Base-by-base conservation (phyloP, 2,888 invertebrate genomes). In the Antitype chi region DNA sequence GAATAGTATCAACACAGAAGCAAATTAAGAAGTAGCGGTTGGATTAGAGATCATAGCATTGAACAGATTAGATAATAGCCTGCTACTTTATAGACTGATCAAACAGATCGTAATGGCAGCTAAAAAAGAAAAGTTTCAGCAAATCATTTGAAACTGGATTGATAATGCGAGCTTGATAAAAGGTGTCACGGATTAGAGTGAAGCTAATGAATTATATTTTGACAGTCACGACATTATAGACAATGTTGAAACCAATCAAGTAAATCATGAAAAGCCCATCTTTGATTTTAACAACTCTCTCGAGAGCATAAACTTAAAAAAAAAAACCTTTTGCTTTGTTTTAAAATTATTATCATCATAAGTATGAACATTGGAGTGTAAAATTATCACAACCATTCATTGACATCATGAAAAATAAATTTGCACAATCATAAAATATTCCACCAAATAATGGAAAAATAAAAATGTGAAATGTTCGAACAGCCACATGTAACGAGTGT, bases 401-500 rank as follows among this genome's bases (percentile, higher is more conserved):
- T 66, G 20, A 20, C 1, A 7, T 17, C 2, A 68, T 55, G 17
- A 82, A 60, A 69, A 75, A 68, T 84, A 28, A 64, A 80, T 62
- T 52, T 5, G 3, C n/a, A 53, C 60, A 47, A 49, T 60, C 76
- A 76, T 75, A 47, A 73, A 70, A 70, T 68, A 76, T 76, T 70
- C 43, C 43, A 55, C 49, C 23, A 47, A 43, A 38, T 75, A 74
- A 70, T 57, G 38, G 57, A 76, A 74, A 76, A 68, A 68, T 47
- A 52, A n/a, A 59, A 70, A n/a, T 53, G 47, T 53, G 63, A 68
- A 82, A 63, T 63, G 13, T 13, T 8, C 25, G 38, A 53, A 47
- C 43, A n/a, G 47, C 64, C 71, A 49, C 82, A 68, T 82, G 55
- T 67, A 63, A 79, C 66, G 49, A 60, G 52, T 70, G 69, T 76